Base-by-base conservation (phyloP, 2,113 vertebrate genomes). In the Ceyx margarethae region DNA sequence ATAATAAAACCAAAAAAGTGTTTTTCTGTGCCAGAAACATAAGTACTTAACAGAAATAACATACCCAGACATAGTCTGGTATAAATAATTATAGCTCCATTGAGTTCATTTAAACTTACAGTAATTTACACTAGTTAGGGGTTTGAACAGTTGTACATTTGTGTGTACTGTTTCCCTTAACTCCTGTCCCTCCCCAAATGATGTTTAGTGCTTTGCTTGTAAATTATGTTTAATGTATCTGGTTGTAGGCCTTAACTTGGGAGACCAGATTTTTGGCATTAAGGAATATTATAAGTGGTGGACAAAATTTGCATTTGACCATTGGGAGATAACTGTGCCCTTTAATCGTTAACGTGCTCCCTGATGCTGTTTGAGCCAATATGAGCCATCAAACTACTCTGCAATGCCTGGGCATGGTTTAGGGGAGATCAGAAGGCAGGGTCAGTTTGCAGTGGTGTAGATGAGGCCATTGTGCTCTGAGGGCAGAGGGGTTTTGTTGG, bases 31-130 rank as follows among this genome's bases (percentile, higher is more conserved):
- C 85, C 89, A 74, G 78, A 46, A 85, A 31, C 35, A 31, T 80
- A 90, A 90, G 88, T 88, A 82, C 62, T 91, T 87, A 71, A 50
- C 46, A 86, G 81, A 79, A 95, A 65, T 71, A 82, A 77, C 40
- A 37, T 66, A 62, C 25, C 71, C 31, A 94, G 60, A 48, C 18
- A 22, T 23, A 57, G 61, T 62, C 45, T 69, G 48, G 31, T 16
- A 22, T 85, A 76, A 94, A 91, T 51, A 89, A 13, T 51, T 54
- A 4, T 48, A 83, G 11, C 40, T 85, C 11, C 29, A 17, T 1
- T 3, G 13, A 85, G 33, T 73, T 94, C 66, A 54, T 21, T 46
- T 68, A 79, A 93, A 65, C 42, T 51, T 74, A 17, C 0, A 6
- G 15, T 54, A 54, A 33, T 68, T 92, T 77, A 19, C 4, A 17